Evolutionary conservation across 2,888 invertebrate species (phyloP), one percentile per base, ranked within the genome.

Genomic region (Cataglyphis rosenhaueri): DNA sequence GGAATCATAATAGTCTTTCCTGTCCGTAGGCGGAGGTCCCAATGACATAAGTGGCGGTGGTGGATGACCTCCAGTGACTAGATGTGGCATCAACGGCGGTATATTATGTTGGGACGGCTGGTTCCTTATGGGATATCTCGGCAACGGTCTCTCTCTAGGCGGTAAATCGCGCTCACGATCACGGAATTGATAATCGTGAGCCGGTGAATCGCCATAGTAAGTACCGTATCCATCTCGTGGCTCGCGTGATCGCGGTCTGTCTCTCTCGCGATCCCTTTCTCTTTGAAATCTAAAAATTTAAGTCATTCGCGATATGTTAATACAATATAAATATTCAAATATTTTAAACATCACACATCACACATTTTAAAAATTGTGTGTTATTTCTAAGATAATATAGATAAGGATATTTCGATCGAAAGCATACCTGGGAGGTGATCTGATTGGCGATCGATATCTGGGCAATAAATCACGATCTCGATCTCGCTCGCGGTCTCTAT

Each of bases 1-100:
- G 93, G 94, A 94, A 93, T 95, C 95, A 94, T 94, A 94, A 94
- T 94, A 95, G 93, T 95, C 94, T 94, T 95, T 94, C 94, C 94
- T 94, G 93, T 94, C 94, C 93, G 92, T 90, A 81, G 92, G 90
- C 86, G 91, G 91, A 87, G 92, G 92, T 93, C 93, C 94, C 91
- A 93, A 91, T 84, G 93, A 92, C 92, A 92, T 92, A 88, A 93
- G 92, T 81, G 93, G 93, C 86, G 93, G 92, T 84, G 93, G 91
- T 85, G 93, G 91, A 86, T 93, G 93, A 90, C 91, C 89, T 87
- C 91, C 92, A 81, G 92, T 85, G 84, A 89, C 84, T 88, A 92
- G 89, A 88, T 92, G 92, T 21, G 93, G 91, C 91, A 91, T 88
- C 90, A 93, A 84, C 66, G 92, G 89, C 82, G 93, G 92, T 85